phyloP scores from a whole-genome alignment of 2,888 invertebrate genomes.

The Pollenia amentaria region DNA sequence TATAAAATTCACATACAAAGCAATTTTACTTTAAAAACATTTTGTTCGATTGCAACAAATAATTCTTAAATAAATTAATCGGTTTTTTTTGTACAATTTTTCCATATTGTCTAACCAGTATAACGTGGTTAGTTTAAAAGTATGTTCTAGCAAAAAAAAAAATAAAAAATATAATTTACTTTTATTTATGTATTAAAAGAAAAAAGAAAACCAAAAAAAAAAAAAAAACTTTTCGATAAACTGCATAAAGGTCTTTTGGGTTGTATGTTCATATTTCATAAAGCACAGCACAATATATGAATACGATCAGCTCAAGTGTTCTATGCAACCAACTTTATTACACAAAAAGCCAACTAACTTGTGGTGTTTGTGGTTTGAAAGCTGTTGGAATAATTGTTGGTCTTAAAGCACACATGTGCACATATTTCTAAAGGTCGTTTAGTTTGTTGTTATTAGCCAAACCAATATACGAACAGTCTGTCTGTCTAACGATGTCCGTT shows the following conservation, averaged over 20 bases:
- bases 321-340: conserved; percentile 41
- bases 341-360: conserved; percentile 36
- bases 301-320: conserved; percentile 43
- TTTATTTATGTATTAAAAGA: conserved; percentile 63
- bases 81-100: not conserved
- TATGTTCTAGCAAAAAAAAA: conserved; percentile 7
- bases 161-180: conserved; percentile 56
- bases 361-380: conserved; percentile 67
- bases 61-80: conserved; percentile 66
- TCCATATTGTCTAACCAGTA: conserved; percentile 23
- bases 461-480: conserved; percentile 18
- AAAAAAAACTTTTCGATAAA: conserved; percentile 60
- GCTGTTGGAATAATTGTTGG: conserved; percentile 60
- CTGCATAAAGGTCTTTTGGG: conserved; percentile 69
- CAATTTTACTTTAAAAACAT: not conserved
- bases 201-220: conserved; percentile 21
- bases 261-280: conserved; percentile 69
- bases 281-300: conserved; percentile 22
- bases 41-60: conserved; percentile 41
- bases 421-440: conserved; percentile 75
- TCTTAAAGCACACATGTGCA: conserved; percentile 66
- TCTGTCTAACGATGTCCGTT: conserved; percentile 26
- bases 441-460: conserved; percentile 66
- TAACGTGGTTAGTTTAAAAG: conserved; percentile 59
- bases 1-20: conserved; percentile 1